A percentile compares a stretch with the other conserved stretches of the same genome.
Evolutionary conservation across 2,888 invertebrate genomes (phyloP).

Genomic region (Callyntrura guangdongensis): DNA sequence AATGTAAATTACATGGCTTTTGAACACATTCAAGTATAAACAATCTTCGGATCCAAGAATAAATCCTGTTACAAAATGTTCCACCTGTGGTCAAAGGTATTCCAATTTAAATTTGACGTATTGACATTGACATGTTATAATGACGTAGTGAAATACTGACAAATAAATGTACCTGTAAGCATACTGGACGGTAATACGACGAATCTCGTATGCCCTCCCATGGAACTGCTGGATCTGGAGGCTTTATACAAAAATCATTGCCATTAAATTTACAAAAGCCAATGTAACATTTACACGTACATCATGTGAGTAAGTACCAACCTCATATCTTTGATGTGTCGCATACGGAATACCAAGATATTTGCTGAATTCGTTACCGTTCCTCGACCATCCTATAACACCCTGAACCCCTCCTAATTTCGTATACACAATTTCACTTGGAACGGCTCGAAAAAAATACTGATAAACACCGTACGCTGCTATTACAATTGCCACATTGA

Average conservation of each 20-base stretch:
- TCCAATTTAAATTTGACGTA: too few relatives aligned
- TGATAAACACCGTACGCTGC: conserved; percentile 61
- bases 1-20: conserved; percentile 31
- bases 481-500: conserved; percentile 2
- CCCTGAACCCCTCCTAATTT: conserved; percentile 70
- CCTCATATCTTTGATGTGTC: conserved; percentile 14
- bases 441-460: conserved; percentile 61
- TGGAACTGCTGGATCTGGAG: conserved; percentile 50
- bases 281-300: neutral
- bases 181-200: conserved; percentile 33
- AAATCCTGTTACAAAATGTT: conserved; percentile 64
- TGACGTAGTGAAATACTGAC: too few relatives aligned
- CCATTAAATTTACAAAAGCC: neutral
- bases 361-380: conserved; percentile 67
- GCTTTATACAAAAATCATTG: conserved; percentile 6
- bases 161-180: too few relatives aligned
- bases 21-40: conserved; percentile 61
- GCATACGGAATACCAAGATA: conserved; percentile 78
- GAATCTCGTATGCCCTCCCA: conserved; percentile 74
- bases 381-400: conserved; percentile 68
- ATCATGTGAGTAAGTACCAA: too few relatives aligned
- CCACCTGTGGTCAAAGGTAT: too few relatives aligned
- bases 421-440: conserved; percentile 76
- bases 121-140: too few relatives aligned
- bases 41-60: conserved; percentile 72